phyloP scores from a whole-genome alignment of 2,113 vertebrate species.

The Odontesthes bonariensis region DNA sequence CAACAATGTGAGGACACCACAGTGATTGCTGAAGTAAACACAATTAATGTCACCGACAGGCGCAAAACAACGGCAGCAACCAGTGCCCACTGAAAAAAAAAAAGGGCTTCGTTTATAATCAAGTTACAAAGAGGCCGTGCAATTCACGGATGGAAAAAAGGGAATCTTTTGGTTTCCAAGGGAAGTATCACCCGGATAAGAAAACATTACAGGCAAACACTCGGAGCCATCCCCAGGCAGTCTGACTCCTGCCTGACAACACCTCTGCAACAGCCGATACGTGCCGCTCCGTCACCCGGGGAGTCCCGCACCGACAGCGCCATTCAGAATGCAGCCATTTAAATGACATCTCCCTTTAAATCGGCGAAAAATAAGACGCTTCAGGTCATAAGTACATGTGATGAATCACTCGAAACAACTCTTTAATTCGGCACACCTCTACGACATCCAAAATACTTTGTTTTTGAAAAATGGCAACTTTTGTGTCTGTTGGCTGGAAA shows the following conservation, averaged over 20 bases:
- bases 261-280: constrained; percentile 32
- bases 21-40: background rate
- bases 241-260: constrained; percentile 28
- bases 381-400: rapidly evolving
- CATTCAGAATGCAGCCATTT: background rate
- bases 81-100: constrained; percentile 1
- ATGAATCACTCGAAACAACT: rapidly evolving
- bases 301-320: constrained; percentile 17
- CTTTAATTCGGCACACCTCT: constrained; percentile 30
- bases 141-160: background rate
- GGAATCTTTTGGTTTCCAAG: background rate
- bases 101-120: background rate
- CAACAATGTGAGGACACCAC: constrained; percentile 22
- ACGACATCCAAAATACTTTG: background rate
- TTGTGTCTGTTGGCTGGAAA: background rate
- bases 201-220: constrained; percentile 43
- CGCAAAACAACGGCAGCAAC: constrained; percentile 39
- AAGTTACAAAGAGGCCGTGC: constrained; percentile 12
- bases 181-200: constrained; percentile 30
- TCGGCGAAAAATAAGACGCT: rapidly evolving
- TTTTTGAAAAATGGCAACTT: constrained; percentile 21
- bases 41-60: background rate
- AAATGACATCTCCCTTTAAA: rapidly evolving
- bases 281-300: constrained; percentile 21
- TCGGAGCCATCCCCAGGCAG: constrained; percentile 27